Evolutionary conservation across 1,140 invertebrate species (phyloP).

Genomic region (Psilanteris sp.): DNA sequence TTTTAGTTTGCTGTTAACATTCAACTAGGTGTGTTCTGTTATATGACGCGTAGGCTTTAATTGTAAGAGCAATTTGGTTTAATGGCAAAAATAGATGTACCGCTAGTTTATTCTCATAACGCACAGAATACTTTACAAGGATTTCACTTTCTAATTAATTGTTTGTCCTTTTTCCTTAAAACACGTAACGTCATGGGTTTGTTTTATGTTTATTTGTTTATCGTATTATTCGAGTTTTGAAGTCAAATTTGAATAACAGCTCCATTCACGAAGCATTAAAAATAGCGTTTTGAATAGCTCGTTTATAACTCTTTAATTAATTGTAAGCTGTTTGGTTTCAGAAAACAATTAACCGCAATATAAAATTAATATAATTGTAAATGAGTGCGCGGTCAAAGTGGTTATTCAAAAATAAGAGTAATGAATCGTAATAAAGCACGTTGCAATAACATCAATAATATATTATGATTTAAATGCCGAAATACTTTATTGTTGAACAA

Average conservation of each 20-base stretch:
- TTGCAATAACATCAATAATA: no score
- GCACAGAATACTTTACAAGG: background rate
- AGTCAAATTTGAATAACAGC: no score
- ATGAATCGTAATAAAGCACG: no score
- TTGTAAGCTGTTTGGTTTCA: no score
- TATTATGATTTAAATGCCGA: constrained; percentile 21
- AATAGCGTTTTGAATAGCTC: no score
- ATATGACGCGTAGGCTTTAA: constrained; percentile 25
- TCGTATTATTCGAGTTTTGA: constrained; percentile 1
- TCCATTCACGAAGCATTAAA: no score
- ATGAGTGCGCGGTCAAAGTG: no score
- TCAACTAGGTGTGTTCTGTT: constrained; percentile 27
- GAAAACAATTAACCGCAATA: no score
- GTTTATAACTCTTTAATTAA: no score
- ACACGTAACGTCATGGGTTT: background rate
- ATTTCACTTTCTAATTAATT: constrained; percentile 47
- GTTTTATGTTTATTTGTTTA: background rate
- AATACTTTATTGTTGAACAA: constrained; percentile 1
- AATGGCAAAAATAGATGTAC: constrained; percentile 14
- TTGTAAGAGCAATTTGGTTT: constrained; percentile 37
- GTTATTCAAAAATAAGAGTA: no score
- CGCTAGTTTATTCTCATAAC: constrained; percentile 15
- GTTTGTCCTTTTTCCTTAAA: constrained; percentile 2
- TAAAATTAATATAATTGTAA: no score
- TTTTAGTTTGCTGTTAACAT: constrained; percentile 25